phyloP scores from a whole-genome alignment of 2,113 vertebrate species.

The Hydropotes inermis region DNA sequence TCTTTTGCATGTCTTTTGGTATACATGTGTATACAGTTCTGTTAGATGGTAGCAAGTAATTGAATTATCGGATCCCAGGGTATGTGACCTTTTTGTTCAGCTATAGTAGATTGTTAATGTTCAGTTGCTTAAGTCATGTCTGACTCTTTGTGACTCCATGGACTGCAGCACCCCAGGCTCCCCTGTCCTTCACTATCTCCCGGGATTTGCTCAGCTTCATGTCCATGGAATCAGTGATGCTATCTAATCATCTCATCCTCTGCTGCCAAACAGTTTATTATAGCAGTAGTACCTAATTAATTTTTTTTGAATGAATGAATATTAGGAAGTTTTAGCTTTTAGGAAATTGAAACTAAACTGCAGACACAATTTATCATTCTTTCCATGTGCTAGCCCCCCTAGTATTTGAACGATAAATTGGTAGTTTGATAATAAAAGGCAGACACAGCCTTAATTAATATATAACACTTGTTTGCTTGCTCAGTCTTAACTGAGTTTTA shows the following conservation, averaged over 20 bases:
- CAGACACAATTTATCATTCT: background rate
- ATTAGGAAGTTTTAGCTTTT: background rate
- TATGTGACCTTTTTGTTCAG: background rate
- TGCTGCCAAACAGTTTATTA: background rate
- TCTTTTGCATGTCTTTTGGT: background rate
- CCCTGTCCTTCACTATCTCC: background rate
- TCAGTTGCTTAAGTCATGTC: background rate
- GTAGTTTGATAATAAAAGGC: conserved; percentile 11
- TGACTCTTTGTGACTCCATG: background rate
- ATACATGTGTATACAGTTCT: background rate
- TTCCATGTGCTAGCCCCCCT: background rate
- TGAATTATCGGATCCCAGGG: background rate
- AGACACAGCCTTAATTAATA: conserved; percentile 7
- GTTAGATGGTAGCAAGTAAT: background rate
- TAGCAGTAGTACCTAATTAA: background rate
- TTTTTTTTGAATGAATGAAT: background rate
- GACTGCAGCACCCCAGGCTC: background rate
- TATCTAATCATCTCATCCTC: background rate
- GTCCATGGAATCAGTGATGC: background rate
- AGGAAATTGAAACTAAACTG: background rate
- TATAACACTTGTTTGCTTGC: background rate
- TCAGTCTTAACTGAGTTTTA: background rate
- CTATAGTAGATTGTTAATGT: background rate
- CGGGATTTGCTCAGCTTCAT: background rate
- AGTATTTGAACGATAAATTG: conserved; percentile 16